Percentiles rank a stretch among this genome's conserved stretches.
phyloP scores from a whole-genome alignment of 2,113 vertebrate species.

The Phalacrocorax pelagicus region DNA sequence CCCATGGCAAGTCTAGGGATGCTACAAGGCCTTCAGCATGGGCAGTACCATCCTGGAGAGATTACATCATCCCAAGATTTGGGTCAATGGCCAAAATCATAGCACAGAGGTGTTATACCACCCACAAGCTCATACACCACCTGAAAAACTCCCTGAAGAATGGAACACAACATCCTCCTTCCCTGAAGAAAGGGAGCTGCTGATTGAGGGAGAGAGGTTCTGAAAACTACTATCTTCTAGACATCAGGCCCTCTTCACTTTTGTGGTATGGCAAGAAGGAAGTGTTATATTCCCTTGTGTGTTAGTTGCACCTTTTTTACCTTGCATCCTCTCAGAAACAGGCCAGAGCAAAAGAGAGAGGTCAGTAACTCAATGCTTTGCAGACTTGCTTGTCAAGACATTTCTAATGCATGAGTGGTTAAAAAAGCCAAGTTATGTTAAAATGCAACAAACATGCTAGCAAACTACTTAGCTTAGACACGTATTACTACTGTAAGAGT shows the following conservation, averaged over 20 bases:
- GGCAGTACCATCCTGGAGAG: not conserved
- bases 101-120: not conserved
- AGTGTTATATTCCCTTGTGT: not conserved
- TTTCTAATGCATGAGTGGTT: slow-evolving; percentile 39
- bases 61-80: not conserved
- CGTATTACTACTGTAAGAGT: slow-evolving; percentile 7
- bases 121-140: not conserved
- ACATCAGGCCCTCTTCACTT: not conserved
- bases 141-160: not conserved
- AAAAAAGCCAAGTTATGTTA: slow-evolving; percentile 49
- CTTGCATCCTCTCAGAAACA: not conserved
- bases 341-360: not conserved
- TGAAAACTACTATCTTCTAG: not conserved
- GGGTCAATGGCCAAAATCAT: not conserved
- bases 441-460: not conserved
- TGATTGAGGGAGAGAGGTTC: not conserved
- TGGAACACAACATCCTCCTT: not conserved
- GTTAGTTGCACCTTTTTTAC: not conserved
- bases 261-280: not conserved
- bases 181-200: not conserved
- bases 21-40: not conserved
- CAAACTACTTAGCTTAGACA: slow-evolving; percentile 22
- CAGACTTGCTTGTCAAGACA: slow-evolving; percentile 50
- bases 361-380: slow-evolving; percentile 25
- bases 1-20: not conserved